Evolutionary conservation across 2,888 invertebrate genomes (phyloP), one percentile per base, ranked within the genome.

Genomic region (Epistrophe grossulariae): DNA sequence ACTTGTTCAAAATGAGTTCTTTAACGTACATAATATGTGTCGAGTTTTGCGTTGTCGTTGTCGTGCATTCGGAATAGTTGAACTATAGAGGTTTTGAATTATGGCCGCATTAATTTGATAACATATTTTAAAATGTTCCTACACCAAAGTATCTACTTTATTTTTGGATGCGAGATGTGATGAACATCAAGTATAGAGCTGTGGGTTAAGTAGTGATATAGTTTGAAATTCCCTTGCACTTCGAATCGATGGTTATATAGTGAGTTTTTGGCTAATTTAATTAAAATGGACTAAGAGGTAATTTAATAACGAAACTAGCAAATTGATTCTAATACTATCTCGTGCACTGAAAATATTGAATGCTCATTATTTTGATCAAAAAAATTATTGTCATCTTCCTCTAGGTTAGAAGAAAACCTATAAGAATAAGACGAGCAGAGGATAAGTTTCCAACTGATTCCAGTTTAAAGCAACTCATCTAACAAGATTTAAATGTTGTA

Each of bases 21-120:
- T 66, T 64, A 48, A 70, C 55, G 9, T 8, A 48, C 4, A 38
- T 50, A 15, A 4, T 4, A 1, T 28, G 28, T 9, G 28, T 31
- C 52, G 35, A 48, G 72, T 15, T 43, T 59, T 40, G 60, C 8
- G 1, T 28, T 55, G 55, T 55, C 4, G 28, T 28, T 48, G 40
- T 62, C n/a, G n/a, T n/a, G 24, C 24, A 24, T 24, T 40, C 9
- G 62, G 10, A 40, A 28, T 35, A 24, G 40, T 73, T 40, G 40
- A 59, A 66, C 15, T 35, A n/a, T n/a, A 68, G 40, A 60, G 19
- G 31, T 38, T 31, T 71, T 81, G 57, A 85, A 77, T 74, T 82
- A 79, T 79, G 82, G 64, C n/a, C 71, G 71, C 79, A 74, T 79
- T 83, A 82, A 87, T 79, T 87, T 79, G 87, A 82, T 87, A 87